Evolutionary conservation across 2,797 vertebrate species (phyloP).

Genomic region (Poeciliopsis paucimaculata): DNA sequence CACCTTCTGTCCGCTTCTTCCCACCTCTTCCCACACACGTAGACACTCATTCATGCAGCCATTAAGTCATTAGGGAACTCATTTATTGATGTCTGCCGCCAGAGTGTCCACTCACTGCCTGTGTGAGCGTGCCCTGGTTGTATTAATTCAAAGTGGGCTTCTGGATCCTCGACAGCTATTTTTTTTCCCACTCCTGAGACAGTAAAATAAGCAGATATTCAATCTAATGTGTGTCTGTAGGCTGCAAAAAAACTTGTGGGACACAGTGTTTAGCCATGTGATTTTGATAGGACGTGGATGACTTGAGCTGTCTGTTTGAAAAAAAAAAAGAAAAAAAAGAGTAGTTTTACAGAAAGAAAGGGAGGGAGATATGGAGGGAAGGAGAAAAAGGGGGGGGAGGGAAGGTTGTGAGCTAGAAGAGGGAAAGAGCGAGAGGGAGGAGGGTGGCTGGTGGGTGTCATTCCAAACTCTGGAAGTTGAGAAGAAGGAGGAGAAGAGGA

Average conservation of each 20-base stretch:
- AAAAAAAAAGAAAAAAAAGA: slow-evolving; percentile 53
- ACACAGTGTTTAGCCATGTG: slow-evolving; percentile 41
- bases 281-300: slow-evolving; percentile 47
- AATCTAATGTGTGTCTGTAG: not conserved
- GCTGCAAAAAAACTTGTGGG: not conserved
- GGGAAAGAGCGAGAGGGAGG: slow-evolving; percentile 21
- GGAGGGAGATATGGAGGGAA: slow-evolving; percentile 38
- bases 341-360: slow-evolving; percentile 61
- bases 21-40: slow-evolving; percentile 47
- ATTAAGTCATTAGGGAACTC: slow-evolving; percentile 76
- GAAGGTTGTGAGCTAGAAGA: slow-evolving; percentile 40
- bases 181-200: not conserved
- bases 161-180: slow-evolving; percentile 1
- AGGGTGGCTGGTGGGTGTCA: slow-evolving; percentile 60
- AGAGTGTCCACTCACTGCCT: slow-evolving; percentile 40
- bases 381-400: slow-evolving; percentile 42
- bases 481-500: slow-evolving; percentile 69
- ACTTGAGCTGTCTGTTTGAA: slow-evolving; percentile 7
- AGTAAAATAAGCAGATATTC: not conserved
- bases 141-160: slow-evolving; percentile 56
- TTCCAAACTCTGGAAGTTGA: slow-evolving; percentile 78
- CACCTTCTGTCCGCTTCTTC: slow-evolving; percentile 45
- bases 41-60: slow-evolving; percentile 69
- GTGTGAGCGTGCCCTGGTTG: slow-evolving; percentile 55
- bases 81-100: slow-evolving; percentile 76